These are phyloP conservation scores for Eulithis testata DNA, from an alignment of 2,888 invertebrate species.

Conservation along the genomic window DNA sequence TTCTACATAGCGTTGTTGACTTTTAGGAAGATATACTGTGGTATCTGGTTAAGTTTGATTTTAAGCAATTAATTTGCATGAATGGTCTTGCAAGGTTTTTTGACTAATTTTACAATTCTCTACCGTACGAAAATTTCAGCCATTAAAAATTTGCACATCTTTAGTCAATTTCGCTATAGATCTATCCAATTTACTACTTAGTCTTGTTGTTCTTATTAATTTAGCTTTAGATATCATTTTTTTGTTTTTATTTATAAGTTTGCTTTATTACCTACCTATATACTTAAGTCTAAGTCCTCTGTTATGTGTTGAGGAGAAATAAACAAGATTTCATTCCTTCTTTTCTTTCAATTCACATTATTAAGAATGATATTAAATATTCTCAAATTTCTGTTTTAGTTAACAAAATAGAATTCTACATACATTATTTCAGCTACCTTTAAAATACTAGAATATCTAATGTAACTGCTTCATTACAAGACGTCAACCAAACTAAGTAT, in stretches of 20 bases:
- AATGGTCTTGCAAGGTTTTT: background rate
- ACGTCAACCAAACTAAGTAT: background rate
- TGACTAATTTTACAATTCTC: background rate
- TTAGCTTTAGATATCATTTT: no score
- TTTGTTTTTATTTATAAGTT: no score
- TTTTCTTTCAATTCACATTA: no score
- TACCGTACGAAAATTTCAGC: background rate
- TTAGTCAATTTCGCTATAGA: background rate
- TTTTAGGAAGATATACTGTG: slow-evolving; percentile 29
- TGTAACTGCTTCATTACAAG: background rate
- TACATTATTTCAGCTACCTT: no score
- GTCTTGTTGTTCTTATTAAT: no score
- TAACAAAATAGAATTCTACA: no score
- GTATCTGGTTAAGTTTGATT: slow-evolving; percentile 5
- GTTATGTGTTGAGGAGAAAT: no score
- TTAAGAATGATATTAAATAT: background rate
- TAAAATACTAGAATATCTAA: no score
- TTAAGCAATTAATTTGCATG: slow-evolving; percentile 14
- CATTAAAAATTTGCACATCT: background rate
- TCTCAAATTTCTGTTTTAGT: no score
- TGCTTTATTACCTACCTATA: no score
- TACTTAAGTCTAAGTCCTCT: no score
- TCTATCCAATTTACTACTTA: background rate
- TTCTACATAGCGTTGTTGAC: slow-evolving; percentile 65
- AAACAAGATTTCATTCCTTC: no score